Percentiles rank a stretch among this genome's conserved stretches.
Evolutionary conservation across 2,888 invertebrate species (phyloP).

Genomic region (Thera obeliscata): DNA sequence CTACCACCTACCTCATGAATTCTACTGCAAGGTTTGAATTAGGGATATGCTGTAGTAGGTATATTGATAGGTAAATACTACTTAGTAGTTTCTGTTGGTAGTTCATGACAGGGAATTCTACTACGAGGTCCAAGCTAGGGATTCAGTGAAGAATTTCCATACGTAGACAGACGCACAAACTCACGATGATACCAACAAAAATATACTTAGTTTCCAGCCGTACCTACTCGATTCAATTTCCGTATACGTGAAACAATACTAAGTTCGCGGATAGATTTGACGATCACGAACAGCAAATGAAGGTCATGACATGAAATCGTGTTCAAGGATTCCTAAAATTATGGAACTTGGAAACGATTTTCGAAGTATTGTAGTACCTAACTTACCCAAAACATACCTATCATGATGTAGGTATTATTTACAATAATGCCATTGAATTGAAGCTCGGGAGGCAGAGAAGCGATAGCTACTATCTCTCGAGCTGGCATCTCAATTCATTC

Average conservation of each 20-base stretch:
- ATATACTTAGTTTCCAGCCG: too few relatives aligned
- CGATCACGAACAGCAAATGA: conserved; percentile 25
- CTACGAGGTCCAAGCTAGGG: too few relatives aligned
- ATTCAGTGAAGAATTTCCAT: too few relatives aligned
- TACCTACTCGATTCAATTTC: neutral
- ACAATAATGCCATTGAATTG: neutral
- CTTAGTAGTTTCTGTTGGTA: too few relatives aligned
- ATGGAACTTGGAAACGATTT: conserved; percentile 1
- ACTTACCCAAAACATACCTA: conserved; percentile 4
- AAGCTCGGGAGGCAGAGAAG: neutral
- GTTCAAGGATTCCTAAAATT: conserved; percentile 17
- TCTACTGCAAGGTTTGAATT: too few relatives aligned
- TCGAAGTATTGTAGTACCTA: too few relatives aligned
- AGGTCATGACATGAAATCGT: conserved; percentile 7
- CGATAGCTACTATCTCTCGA: conserved; percentile 3
- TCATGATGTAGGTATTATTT: neutral
- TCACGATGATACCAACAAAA: too few relatives aligned
- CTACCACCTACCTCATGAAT: too few relatives aligned
- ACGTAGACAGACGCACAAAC: too few relatives aligned
- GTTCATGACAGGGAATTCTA: too few relatives aligned
- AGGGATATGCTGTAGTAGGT: too few relatives aligned
- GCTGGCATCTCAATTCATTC: conserved; percentile 12
- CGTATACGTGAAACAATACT: conserved; percentile 8
- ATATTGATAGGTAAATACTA: too few relatives aligned
- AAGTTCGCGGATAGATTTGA: conserved; percentile 1